Base-by-base conservation (phyloP, 2,888 invertebrate species). In the Patella depressa region DNA sequence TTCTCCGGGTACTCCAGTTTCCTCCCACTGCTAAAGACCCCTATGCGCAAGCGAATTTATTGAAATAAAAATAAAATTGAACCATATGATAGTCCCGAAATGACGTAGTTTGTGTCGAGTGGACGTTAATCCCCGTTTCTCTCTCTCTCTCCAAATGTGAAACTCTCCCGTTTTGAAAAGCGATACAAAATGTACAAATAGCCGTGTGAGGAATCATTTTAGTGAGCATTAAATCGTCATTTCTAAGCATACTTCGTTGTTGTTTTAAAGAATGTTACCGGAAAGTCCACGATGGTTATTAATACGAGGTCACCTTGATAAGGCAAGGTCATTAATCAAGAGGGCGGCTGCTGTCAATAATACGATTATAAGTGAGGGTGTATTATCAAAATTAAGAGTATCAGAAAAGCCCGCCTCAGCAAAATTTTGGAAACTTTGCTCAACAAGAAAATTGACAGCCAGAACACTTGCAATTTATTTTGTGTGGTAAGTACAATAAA, bases 281-380 rank as follows among this genome's bases (percentile, higher is more conserved):
- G 65, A 65, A 19, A 65, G 65, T 24, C 65, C 65, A 65, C 65
- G 65, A 12, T 65, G 65, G 65, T 65, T 65, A 24, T 65, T 65
- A 4, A 65, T 24, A 3, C 19, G 65, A 14, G 65, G 65, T 12
- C 24, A 65, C 12, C 0, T 24, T 24, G 24, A 24, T 24, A 65
- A 65, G 24, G 65, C 65, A 3, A 65, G 65, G 3, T 24, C 19
- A 65, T 24, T 65, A 19, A 65, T 65, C 24, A 19, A 24, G 2
- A 65, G 17, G 15, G 19, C 65, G 9, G 65, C 65, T 3, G 24
- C 3, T 24, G 14, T 65, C 24, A 65, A 65, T 65, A 24, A 24
- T 0, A 4, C 24, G 14, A 24, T 24, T 12, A 24, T 65, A 19
- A 24, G 14, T 65, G 24, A 65, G 12, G 65, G 24, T 15, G 19